phyloP scores from a whole-genome alignment of 2,888 invertebrate species.

The Cephus pulcher region DNA sequence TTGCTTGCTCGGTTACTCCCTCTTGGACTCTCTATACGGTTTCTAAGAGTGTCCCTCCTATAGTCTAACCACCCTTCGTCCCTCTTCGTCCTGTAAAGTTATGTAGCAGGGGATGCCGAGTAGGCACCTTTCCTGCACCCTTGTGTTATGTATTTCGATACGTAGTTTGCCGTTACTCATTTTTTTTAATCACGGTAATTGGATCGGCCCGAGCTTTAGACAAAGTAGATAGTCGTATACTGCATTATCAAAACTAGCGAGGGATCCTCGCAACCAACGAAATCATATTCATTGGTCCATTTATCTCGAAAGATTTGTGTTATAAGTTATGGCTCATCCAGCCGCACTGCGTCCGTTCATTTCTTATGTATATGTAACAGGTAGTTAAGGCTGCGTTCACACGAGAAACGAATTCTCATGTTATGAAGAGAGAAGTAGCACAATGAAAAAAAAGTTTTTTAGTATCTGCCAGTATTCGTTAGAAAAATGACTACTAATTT shows the following conservation, averaged over 20 bases:
- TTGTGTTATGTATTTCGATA: neutral
- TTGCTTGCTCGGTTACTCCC: neutral
- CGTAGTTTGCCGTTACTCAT: neutral
- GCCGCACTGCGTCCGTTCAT: constrained; percentile 18
- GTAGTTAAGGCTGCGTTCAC: constrained; percentile 18
- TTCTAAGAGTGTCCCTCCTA: neutral
- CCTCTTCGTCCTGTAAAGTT: neutral
- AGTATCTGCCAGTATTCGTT: neutral
- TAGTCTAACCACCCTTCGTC: neutral
- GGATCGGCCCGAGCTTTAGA: constrained; percentile 38
- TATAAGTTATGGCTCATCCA: constrained; percentile 23
- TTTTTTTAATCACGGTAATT: constrained; percentile 14
- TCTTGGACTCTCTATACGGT: neutral
- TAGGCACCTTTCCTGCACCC: neutral
- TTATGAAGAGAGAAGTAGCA: constrained; percentile 8
- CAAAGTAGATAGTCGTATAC: constrained; percentile 24
- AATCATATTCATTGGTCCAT: constrained; percentile 45
- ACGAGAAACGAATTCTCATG: constrained; percentile 9
- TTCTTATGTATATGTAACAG: constrained; percentile 20
- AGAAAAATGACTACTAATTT: neutral
- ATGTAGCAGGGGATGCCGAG: neutral
- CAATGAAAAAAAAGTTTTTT: constrained; percentile 3
- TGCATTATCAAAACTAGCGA: constrained; percentile 10
- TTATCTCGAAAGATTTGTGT: constrained; percentile 42
- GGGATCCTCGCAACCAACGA: constrained; percentile 27